Conservation (phyloP, 2,888 invertebrate species). For the Tribolium freemani region DNA sequence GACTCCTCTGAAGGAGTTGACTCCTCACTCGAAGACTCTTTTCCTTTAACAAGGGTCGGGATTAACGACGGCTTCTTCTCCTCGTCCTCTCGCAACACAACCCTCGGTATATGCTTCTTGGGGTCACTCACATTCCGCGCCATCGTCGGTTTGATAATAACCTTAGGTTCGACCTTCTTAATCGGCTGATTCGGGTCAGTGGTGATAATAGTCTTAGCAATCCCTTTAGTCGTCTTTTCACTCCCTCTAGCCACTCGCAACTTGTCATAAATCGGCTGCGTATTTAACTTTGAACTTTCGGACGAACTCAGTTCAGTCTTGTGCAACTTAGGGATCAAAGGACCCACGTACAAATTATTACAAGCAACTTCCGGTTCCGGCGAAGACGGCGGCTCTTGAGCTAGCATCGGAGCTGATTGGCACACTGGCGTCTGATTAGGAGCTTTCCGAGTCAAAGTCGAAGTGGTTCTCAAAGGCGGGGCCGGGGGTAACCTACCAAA, state of each 20-base stretch:
- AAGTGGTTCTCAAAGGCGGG: constrained; percentile 82
- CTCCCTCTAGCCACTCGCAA: constrained; percentile 47
- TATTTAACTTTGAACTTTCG: constrained; percentile 52
- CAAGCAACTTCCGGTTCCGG: constrained; percentile 70
- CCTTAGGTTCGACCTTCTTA: constrained; percentile 71
- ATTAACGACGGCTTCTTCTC: constrained; percentile 60
- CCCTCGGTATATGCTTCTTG: constrained; percentile 69
- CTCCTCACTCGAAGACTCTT: constrained; percentile 70
- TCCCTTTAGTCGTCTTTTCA: constrained; percentile 19
- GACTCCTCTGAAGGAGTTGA: constrained; percentile 69
- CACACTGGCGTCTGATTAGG: constrained; percentile 61
- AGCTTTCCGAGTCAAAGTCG: constrained; percentile 75
- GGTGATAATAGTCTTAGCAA: constrained; percentile 69
- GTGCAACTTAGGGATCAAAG: constrained; percentile 68
- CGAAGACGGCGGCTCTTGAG: constrained; percentile 68
- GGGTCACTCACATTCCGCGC: constrained; percentile 59
- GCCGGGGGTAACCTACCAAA: constrained; percentile 73
- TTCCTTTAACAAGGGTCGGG: constrained; percentile 62
- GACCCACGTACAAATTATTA: constrained; percentile 72
- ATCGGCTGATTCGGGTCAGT: constrained; percentile 68
- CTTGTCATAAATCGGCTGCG: constrained; percentile 62
- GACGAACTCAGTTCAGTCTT: constrained; percentile 48
- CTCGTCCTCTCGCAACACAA: constrained; percentile 61
- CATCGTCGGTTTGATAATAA: constrained; percentile 74
- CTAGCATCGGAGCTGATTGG: constrained; percentile 69